Conservation (phyloP, 23 tunicate species). For the Ascidia mentula region DNA sequence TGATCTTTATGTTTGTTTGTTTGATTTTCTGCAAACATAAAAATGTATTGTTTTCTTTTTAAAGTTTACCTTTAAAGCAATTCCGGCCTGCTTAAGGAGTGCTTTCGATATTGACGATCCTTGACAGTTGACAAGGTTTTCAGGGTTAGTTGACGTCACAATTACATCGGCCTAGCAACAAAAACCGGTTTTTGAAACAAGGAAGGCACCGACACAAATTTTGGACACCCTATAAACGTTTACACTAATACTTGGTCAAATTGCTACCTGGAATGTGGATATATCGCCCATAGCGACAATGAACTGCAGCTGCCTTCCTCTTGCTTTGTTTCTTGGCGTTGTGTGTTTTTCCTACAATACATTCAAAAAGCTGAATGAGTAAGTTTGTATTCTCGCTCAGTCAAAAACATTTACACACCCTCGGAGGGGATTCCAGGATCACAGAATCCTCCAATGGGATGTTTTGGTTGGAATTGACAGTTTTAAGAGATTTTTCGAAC, state of each 20-base stretch:
- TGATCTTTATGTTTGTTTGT: no score
- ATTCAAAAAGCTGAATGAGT: background rate
- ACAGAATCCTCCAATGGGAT: no score
- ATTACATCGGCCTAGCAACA: constrained; percentile 52
- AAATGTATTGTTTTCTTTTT: background rate
- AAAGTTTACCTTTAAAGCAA: constrained; percentile 15
- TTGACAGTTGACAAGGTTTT: background rate
- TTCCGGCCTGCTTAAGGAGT: constrained; percentile 44
- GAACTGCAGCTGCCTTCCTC: background rate
- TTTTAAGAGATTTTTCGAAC: background rate
- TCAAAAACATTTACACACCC: no score
- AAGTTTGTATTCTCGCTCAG: no score
- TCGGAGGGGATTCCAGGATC: no score
- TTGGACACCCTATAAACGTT: background rate
- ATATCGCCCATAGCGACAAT: background rate
- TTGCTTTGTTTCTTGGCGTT: background rate
- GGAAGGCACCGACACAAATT: background rate
- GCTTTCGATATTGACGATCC: constrained; percentile 62
- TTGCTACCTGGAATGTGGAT: background rate
- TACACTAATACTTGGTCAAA: background rate
- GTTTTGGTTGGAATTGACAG: no score
- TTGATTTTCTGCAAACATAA: no score
- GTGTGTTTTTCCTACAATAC: background rate
- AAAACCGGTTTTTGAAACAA: background rate
- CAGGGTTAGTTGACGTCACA: constrained; percentile 43